A percentile compares a stretch with the other conserved stretches of the same genome.
phyloP scores from a whole-genome alignment of 1,140 invertebrate genomes.

The Drosophila persimilis region DNA sequence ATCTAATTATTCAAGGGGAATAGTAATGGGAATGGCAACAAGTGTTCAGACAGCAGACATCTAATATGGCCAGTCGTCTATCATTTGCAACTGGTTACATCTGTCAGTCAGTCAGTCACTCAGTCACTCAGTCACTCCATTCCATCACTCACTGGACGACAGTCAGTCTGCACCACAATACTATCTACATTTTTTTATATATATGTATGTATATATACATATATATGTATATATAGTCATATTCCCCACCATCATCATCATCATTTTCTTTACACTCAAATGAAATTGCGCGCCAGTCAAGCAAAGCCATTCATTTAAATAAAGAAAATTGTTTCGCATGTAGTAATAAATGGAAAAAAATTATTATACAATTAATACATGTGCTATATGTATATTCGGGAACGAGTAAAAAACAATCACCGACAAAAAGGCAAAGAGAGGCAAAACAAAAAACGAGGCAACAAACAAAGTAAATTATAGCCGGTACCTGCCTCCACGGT shows the following conservation, averaged over 20 bases:
- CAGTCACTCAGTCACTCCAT: slow-evolving; percentile 19
- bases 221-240: too few relatives aligned
- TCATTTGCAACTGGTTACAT: slow-evolving; percentile 43
- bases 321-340: slow-evolving; percentile 72
- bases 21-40: slow-evolving; percentile 44
- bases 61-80: slow-evolving; percentile 7
- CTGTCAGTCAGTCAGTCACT: slow-evolving; percentile 22
- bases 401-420: slow-evolving; percentile 17
- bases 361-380: slow-evolving; percentile 73
- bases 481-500: slow-evolving; percentile 51
- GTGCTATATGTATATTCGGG: slow-evolving; percentile 18
- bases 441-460: slow-evolving; percentile 7
- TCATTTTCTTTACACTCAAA: slow-evolving; percentile 45
- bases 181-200: slow-evolving; percentile 9
- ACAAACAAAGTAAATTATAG: slow-evolving; percentile 23
- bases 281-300: slow-evolving; percentile 72
- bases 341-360: slow-evolving; percentile 64
- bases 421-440: slow-evolving; percentile 13
- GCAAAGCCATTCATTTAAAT: slow-evolving; percentile 74
- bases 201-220: too few relatives aligned
- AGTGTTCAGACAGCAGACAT: slow-evolving; percentile 36
- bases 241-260: slow-evolving; percentile 5
- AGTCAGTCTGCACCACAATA: not conserved
- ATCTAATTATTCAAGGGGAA: slow-evolving; percentile 58
- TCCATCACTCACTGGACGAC: too few relatives aligned